Base-by-base conservation (phyloP, 2,888 invertebrate species). In the Drosophila pegasa region DNA sequence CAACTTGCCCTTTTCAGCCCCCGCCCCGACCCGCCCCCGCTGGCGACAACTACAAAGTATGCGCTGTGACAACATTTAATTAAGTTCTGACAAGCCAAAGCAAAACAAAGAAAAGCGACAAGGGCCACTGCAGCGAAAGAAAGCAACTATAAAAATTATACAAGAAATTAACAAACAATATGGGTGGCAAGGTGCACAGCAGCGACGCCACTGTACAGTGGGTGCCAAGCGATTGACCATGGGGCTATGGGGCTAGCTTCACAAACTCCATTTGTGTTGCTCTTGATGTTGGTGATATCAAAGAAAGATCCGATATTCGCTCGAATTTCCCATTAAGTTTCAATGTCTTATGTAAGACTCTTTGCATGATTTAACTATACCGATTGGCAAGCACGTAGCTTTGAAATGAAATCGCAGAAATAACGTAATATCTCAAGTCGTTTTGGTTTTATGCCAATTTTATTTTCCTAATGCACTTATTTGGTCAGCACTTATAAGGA, bases 21-120 rank as follows among this genome's bases (percentile, higher is more conserved):
- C 61, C 56, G 5, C 25, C 22, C 20, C 14, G 5, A 25, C 25
- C 5, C 25, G 25, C 25, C 25, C 25, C 3, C 5, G 25, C 25
- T 9, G 5, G 43, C 48, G 45, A 66, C 59, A 63, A 72, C 75
- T 81, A 84, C 88, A 85, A 87, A 87, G 83, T 82, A 77, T 82
- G 64, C 79, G 75, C 79, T 87, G 79, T 88, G 88, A 88, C 88
- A 86, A 83, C 88, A 86, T 86, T 84, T 88, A 84, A 84, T 84
- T 84, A 86, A 88, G 88, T 86, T 83, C 73, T 78, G 78, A 69
- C 72, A 78, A 82, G 73, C 76, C 74, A 75, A 66, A 81, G 38
- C 66, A 78, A 73, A 76, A 60, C 57, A 71, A 20, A 33, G 35
- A 41, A 31, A 22, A 16, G 8, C 16, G 47, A 47, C 47, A 25